Evolutionary conservation across 2,797 vertebrate genomes (phyloP).

Genomic region (Platalea minor): DNA sequence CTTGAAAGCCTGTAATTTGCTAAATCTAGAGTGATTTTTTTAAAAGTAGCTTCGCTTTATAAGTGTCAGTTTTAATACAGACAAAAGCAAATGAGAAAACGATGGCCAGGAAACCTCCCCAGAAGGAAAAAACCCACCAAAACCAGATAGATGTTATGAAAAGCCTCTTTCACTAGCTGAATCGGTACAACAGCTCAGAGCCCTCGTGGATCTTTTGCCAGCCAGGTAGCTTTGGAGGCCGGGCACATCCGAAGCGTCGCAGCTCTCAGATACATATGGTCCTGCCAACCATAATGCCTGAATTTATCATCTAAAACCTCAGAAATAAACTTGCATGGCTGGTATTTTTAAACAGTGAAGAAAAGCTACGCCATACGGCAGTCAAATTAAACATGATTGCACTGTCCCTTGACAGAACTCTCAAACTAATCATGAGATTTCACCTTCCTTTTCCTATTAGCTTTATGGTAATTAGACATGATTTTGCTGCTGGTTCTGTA

Average conservation of each 20-base stretch:
- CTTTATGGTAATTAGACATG: slow-evolving; percentile 61
- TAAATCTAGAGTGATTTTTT: not conserved
- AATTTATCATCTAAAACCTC: not conserved
- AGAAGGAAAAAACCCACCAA: not conserved
- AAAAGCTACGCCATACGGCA: slow-evolving; percentile 42
- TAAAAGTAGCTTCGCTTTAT: not conserved
- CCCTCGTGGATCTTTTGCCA: not conserved
- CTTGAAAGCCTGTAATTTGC: slow-evolving; percentile 5
- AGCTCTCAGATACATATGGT: not conserved
- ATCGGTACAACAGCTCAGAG: not conserved
- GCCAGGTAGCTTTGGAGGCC: not conserved
- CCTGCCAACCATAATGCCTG: not conserved
- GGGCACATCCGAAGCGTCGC: not conserved
- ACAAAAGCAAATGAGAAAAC: not conserved
- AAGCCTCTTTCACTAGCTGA: not conserved
- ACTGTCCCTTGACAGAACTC: slow-evolving; percentile 51
- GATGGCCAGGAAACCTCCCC: not conserved
- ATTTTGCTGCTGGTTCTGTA: slow-evolving; percentile 57
- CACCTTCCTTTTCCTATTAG: slow-evolving; percentile 67
- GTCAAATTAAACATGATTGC: slow-evolving; percentile 60
- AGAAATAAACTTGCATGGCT: not conserved
- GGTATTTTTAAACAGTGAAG: slow-evolving; percentile 19
- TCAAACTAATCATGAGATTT: slow-evolving; percentile 59
- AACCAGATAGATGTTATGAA: not conserved
- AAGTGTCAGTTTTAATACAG: not conserved